A percentile compares a stretch with the other conserved stretches of the same genome.
Evolutionary conservation across 2,113 vertebrate species (phyloP).

Genomic region (Sprattus sprattus): DNA sequence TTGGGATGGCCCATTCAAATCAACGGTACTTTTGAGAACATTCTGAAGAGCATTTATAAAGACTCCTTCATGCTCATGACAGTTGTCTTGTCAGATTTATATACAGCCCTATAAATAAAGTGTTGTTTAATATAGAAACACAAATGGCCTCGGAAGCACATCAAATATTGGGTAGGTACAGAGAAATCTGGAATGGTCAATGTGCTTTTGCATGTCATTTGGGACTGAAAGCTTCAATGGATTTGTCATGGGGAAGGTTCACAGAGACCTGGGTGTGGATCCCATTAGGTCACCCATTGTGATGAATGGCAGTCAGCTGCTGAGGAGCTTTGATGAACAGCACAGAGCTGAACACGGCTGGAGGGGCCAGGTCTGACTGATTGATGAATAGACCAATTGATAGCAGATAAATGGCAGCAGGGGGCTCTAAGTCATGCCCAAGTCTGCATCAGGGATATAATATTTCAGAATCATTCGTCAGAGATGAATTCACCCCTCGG

Average conservation of each 20-base stretch:
- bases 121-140: background rate
- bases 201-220: background rate
- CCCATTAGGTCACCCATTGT: conserved; percentile 23
- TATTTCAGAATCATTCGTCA: conserved; percentile 62
- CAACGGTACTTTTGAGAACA: too few relatives aligned
- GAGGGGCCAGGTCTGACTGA: conserved; percentile 57
- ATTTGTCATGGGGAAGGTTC: conserved; percentile 42
- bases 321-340: conserved; percentile 58
- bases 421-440: conserved; percentile 60
- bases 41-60: too few relatives aligned
- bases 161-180: background rate
- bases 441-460: conserved; percentile 60
- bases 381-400: conserved; percentile 65
- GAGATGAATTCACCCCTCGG: conserved; percentile 57
- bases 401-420: conserved; percentile 51
- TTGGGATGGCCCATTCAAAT: too few relatives aligned
- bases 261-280: conserved; percentile 22
- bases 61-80: too few relatives aligned
- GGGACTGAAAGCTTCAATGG: background rate
- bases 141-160: background rate
- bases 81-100: too few relatives aligned
- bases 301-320: conserved; percentile 58
- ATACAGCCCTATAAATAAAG: too few relatives aligned
- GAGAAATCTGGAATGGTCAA: background rate
- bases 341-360: conserved; percentile 53